Percentiles rank a stretch among this genome's conserved stretches.
These are phyloP conservation scores for Clarias macrocephalus DNA, from an alignment of 2,113 vertebrate genomes.

Conservation along the genomic window DNA sequence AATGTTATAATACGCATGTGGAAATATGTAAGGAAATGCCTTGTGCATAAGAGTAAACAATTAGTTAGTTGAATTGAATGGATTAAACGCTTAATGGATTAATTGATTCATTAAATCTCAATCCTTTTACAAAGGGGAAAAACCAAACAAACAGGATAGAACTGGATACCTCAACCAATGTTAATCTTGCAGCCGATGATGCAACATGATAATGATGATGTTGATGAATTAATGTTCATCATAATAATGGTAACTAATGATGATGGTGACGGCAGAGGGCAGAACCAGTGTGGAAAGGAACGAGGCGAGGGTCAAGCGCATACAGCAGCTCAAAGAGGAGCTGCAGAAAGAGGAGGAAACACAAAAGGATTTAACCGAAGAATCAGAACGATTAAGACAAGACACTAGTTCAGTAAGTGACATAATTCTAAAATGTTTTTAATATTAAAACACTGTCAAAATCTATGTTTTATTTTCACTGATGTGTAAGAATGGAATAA, in stretches of 20 bases:
- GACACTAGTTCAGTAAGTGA: slow-evolving; percentile 23
- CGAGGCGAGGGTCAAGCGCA: slow-evolving; percentile 64
- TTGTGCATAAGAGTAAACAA: neutral
- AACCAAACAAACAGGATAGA: neutral
- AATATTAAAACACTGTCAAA: neutral
- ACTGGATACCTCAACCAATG: neutral
- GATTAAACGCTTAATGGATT: neutral
- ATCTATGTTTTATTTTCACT: neutral
- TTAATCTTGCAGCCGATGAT: neutral
- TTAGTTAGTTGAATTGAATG: no score
- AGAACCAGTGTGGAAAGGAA: slow-evolving; percentile 63
- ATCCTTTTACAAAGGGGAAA: neutral
- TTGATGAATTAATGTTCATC: neutral
- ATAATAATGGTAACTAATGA: neutral
- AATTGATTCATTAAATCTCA: neutral
- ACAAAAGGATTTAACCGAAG: slow-evolving; percentile 32
- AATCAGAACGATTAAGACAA: slow-evolving; percentile 53
- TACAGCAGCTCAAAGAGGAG: slow-evolving; percentile 68
- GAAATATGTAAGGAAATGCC: neutral
- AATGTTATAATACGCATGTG: neutral
- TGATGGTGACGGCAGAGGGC: slow-evolving; percentile 60
- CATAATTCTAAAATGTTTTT: neutral
- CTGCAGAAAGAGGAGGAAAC: slow-evolving; percentile 62
- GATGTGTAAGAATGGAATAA: neutral
- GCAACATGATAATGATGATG: neutral